Percentiles rank a stretch among this genome's conserved stretches.
Conservation (phyloP, 2,888 invertebrate genomes). For the Microplitis manilae region DNA sequence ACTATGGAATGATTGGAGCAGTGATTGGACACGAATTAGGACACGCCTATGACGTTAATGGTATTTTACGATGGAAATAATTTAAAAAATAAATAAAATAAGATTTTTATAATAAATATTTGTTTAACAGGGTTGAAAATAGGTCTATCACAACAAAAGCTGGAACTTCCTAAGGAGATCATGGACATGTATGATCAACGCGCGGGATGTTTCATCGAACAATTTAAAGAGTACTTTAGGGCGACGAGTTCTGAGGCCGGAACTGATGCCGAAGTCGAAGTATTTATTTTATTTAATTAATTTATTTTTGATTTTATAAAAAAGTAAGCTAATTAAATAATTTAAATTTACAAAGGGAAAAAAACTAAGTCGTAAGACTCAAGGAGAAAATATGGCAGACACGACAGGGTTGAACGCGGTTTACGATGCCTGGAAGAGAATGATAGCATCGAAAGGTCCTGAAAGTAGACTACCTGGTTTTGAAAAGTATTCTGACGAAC, state of each 20-base stretch:
- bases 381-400: constrained; percentile 90
- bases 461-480: constrained; percentile 76
- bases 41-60: constrained; percentile 32
- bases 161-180: constrained; percentile 30
- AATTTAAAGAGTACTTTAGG: constrained; percentile 43
- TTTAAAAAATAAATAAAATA: too few relatives aligned
- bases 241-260: not conserved
- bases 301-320: too few relatives aligned
- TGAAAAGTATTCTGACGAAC: constrained; percentile 77
- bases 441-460: constrained; percentile 48
- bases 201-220: constrained; percentile 47
- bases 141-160: constrained; percentile 23
- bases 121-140: constrained; percentile 26
- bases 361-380: constrained; percentile 23
- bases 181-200: constrained; percentile 44
- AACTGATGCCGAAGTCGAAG: not conserved
- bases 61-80: too few relatives aligned
- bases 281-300: not conserved
- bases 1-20: constrained; percentile 34
- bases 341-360: not conserved
- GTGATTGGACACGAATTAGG: constrained; percentile 40
- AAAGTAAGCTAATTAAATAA: not conserved
- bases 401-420: constrained; percentile 87
- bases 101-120: not conserved
- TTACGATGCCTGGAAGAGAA: constrained; percentile 75